Percentiles rank a stretch among this genome's conserved stretches.
These are phyloP conservation scores for Orius insidiosus DNA, from an alignment of 1,140 invertebrate species.

Conservation along the genomic window DNA sequence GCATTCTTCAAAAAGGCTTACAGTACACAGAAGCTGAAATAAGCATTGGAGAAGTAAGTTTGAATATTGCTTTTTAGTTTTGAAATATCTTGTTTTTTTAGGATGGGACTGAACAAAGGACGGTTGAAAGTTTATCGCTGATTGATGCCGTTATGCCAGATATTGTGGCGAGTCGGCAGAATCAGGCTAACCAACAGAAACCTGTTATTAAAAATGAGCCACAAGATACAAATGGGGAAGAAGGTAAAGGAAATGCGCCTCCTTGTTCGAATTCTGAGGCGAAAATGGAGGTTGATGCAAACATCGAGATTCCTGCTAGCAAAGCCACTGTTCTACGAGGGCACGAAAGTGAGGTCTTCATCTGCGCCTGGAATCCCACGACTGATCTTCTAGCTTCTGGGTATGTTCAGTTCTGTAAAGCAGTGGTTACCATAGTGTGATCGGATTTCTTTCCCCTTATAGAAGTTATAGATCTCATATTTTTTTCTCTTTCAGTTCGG, in stretches of 20 bases:
- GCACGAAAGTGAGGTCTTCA: constrained; percentile 97
- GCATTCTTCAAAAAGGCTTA: constrained; percentile 90
- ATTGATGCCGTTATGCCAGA: constrained; percentile 98
- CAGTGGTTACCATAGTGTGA: too few relatives aligned
- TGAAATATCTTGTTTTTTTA: constrained; percentile 25
- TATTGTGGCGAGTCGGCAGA: constrained; percentile 73
- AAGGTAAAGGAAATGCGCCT: constrained; percentile 26
- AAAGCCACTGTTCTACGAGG: constrained; percentile 88
- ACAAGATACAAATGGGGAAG: constrained; percentile 53
- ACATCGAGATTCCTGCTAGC: constrained; percentile 81
- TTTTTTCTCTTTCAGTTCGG: constrained; percentile 60
- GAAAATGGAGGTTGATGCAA: constrained; percentile 57
- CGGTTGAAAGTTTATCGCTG: constrained; percentile 83
- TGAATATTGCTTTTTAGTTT: neutral
- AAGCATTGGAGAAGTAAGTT: constrained; percentile 71
- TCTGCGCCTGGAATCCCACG: constrained; percentile 98
- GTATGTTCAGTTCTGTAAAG: constrained; percentile 24
- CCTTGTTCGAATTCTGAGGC: neutral
- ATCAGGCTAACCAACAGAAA: constrained; percentile 64
- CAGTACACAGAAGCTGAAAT: constrained; percentile 98
- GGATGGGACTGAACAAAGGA: constrained; percentile 66
- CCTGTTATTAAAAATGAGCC: constrained; percentile 47
- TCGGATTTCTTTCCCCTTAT: too few relatives aligned
- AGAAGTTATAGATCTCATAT: too few relatives aligned
- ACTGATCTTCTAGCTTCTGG: constrained; percentile 92